A percentile compares a stretch with the other conserved stretches of the same genome.
phyloP scores from a whole-genome alignment of 2,113 vertebrate genomes.

The Mellivora capensis region DNA sequence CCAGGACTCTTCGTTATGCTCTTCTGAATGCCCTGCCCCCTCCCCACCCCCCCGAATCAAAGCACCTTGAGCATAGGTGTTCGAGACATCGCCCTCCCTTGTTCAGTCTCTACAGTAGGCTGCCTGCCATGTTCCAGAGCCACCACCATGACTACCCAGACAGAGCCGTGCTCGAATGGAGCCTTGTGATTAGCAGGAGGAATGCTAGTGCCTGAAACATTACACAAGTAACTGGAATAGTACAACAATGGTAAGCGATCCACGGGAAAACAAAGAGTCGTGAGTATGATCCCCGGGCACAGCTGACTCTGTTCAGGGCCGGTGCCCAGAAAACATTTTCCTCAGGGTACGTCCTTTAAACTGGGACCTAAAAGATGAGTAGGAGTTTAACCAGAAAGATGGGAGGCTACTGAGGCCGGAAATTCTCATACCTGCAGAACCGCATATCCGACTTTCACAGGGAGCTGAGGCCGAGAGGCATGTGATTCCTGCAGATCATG shows the following conservation, averaged over 20 bases:
- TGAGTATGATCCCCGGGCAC: background rate
- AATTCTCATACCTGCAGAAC: background rate
- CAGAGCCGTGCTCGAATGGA: accelerated
- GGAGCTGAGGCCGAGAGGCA: background rate
- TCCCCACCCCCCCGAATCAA: background rate
- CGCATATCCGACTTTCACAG: background rate
- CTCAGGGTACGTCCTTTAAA: background rate
- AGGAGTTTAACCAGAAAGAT: background rate
- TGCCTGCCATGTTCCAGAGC: background rate
- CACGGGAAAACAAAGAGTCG: background rate
- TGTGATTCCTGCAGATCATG: background rate
- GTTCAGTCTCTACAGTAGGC: background rate
- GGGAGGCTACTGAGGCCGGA: background rate
- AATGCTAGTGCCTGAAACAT: background rate
- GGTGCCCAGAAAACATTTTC: background rate
- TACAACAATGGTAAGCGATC: background rate
- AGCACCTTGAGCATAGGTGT: background rate
- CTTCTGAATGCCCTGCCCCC: background rate
- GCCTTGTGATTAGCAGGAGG: background rate
- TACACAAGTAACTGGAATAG: background rate
- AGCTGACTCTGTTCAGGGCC: background rate
- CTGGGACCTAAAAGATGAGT: background rate
- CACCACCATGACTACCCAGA: background rate
- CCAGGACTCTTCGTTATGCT: background rate
- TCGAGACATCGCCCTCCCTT: background rate